A percentile compares a stretch with the other conserved stretches of the same genome.
Conservation (phyloP, 2,113 vertebrate genomes). For the Elgaria multicarinata region DNA sequence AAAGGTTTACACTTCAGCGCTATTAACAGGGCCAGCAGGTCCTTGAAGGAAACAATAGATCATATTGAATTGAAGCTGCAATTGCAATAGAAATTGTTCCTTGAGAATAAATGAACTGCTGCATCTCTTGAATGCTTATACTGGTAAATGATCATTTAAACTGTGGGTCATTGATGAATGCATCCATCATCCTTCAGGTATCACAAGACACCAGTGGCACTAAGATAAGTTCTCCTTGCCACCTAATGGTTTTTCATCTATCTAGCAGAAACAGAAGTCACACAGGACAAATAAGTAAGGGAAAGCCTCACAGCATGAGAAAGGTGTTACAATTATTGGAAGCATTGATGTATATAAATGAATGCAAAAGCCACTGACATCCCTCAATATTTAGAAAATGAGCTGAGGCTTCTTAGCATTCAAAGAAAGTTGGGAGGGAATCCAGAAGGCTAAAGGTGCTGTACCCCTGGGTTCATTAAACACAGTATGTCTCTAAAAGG, state of each 20-base stretch:
- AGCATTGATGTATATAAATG: conserved; percentile 30
- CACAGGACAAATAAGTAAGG: conserved; percentile 37
- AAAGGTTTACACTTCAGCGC: conserved; percentile 13
- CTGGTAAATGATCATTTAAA: conserved; percentile 59
- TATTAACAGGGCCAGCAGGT: conserved; percentile 48
- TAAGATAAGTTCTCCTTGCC: conserved; percentile 34
- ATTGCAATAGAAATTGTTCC: conserved; percentile 50
- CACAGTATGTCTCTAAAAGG: conserved; percentile 23
- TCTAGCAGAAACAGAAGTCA: conserved; percentile 47
- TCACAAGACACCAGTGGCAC: conserved; percentile 42
- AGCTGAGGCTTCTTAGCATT: conserved; percentile 35
- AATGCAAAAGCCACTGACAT: conserved; percentile 35
- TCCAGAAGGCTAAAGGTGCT: conserved; percentile 29
- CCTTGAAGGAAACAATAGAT: conserved; percentile 54
- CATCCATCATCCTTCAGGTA: conserved; percentile 57
- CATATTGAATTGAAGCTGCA: conserved; percentile 54
- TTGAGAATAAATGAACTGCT: conserved; percentile 34
- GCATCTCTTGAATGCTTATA: conserved; percentile 29
- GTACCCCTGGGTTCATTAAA: conserved; percentile 36
- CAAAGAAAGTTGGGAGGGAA: conserved; percentile 9
- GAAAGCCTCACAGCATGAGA: conserved; percentile 37
- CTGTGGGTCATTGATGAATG: conserved; percentile 34
- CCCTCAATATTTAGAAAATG: conserved; percentile 20
- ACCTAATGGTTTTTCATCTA: conserved; percentile 55
- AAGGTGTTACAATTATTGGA: conserved; percentile 57